These are phyloP conservation scores for Pyxicephalus adspersus DNA, from an alignment of 2,113 vertebrate species.

Conservation along the genomic window DNA sequence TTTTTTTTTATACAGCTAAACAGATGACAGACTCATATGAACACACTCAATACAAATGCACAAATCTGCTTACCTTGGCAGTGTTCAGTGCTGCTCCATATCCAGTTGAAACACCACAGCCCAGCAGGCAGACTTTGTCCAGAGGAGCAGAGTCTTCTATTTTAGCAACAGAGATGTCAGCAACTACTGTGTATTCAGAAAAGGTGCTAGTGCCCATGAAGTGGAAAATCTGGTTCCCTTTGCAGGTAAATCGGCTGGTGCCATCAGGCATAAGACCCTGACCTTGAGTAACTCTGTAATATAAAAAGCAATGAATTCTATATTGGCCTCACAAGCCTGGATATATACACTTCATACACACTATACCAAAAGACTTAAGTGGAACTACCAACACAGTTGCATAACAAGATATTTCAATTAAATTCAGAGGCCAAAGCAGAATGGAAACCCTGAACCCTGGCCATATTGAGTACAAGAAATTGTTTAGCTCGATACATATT, in stretches of 20 bases:
- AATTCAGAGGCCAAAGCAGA: too few species aligned
- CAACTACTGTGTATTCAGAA: conserved; percentile 79
- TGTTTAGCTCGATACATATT: too few species aligned
- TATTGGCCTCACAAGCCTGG: too few species aligned
- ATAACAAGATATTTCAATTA: neutral
- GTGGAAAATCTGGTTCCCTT: conserved; percentile 77
- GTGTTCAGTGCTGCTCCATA: conserved; percentile 79
- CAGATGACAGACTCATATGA: too few species aligned
- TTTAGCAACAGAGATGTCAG: conserved; percentile 79
- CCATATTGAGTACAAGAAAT: too few species aligned
- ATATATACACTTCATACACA: neutral
- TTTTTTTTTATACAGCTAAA: too few species aligned
- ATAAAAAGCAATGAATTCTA: neutral
- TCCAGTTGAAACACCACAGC: conserved; percentile 81
- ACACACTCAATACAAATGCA: neutral
- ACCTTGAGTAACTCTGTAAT: conserved; percentile 76
- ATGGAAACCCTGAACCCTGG: too few species aligned
- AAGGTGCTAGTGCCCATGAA: conserved; percentile 85
- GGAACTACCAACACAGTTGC: neutral
- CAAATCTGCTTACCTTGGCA: conserved; percentile 70
- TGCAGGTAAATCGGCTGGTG: conserved; percentile 82
- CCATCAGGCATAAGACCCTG: conserved; percentile 87
- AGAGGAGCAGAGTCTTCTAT: conserved; percentile 74
- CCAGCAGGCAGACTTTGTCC: conserved; percentile 80
- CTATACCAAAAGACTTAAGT: neutral